Percentiles rank a stretch among this genome's conserved stretches.
phyloP scores from a whole-genome alignment of 2,113 vertebrate genomes.

The Misgurnus mizolepis region DNA sequence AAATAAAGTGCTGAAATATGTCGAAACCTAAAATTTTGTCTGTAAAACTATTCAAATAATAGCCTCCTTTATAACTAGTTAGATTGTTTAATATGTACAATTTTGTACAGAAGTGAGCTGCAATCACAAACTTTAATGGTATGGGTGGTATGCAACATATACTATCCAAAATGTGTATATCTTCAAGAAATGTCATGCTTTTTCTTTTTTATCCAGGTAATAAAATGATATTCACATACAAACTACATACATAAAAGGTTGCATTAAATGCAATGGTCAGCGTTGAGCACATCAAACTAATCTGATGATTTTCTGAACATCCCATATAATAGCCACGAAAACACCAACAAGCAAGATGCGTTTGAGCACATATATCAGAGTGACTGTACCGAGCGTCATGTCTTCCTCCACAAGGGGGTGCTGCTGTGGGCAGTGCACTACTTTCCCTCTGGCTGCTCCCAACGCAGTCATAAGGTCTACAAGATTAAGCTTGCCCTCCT shows the following conservation, averaged over 20 bases:
- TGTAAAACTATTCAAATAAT: constrained; percentile 30
- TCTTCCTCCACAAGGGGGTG: constrained; percentile 75
- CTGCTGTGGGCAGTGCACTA: constrained; percentile 72
- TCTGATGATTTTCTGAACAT: constrained; percentile 76
- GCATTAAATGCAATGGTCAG: neutral
- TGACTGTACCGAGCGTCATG: constrained; percentile 79
- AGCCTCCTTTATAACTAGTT: constrained; percentile 63
- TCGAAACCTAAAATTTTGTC: neutral
- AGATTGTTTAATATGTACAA: too few species aligned
- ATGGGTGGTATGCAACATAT: too few species aligned
- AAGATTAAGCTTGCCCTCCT: constrained; percentile 81
- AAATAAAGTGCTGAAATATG: constrained; percentile 14
- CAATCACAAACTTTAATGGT: neutral
- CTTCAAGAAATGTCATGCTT: neutral
- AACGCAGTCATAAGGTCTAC: constrained; percentile 95
- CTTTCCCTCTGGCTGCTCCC: constrained; percentile 78
- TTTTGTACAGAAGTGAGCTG: neutral
- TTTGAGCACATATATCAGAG: constrained; percentile 75
- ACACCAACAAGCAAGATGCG: constrained; percentile 70
- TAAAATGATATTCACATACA: neutral
- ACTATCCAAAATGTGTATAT: neutral
- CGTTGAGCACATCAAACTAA: constrained; percentile 49
- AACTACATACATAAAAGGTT: neutral
- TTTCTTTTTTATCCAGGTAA: neutral
- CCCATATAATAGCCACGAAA: constrained; percentile 75